Percentiles rank a stretch among this genome's conserved stretches.
Conservation (phyloP, 2,888 invertebrate genomes). For the Sinopyrophorus schimmeli region DNA sequence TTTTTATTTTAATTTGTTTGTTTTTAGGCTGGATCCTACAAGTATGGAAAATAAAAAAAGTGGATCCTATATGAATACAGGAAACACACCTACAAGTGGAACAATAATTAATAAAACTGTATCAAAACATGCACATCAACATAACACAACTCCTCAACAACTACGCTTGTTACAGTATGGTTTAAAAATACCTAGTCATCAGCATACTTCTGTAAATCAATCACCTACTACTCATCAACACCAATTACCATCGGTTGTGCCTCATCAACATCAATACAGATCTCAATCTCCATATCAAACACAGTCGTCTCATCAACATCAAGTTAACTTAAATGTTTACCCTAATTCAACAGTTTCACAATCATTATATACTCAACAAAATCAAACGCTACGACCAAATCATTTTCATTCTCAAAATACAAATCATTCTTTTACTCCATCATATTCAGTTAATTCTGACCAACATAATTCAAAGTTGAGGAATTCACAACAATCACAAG, state of each 20-base stretch:
- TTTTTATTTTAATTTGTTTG: conserved; percentile 26
- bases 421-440: conserved; percentile 36
- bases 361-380: conserved; percentile 35
- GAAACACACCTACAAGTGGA: conserved; percentile 38
- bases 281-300: conserved; percentile 47
- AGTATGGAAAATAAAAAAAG: conserved; percentile 54
- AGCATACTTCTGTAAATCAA: conserved; percentile 45
- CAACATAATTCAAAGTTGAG: conserved; percentile 48
- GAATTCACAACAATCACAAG: conserved; percentile 46
- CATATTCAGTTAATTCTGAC: conserved; percentile 40
- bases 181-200: conserved; percentile 62
- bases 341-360: conserved; percentile 38
- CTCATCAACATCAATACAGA: conserved; percentile 43
- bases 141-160: conserved; percentile 60
- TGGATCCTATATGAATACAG: conserved; percentile 44
- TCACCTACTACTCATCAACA: conserved; percentile 52
- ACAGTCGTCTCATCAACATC: conserved; percentile 48
- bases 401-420: conserved; percentile 43
- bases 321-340: conserved; percentile 37
- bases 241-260: conserved; percentile 56
- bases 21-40: conserved; percentile 51
- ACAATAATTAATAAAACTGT: conserved; percentile 40
- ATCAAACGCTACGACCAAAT: conserved; percentile 29
- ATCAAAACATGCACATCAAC: conserved; percentile 61
- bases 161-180: conserved; percentile 61